phyloP scores from a whole-genome alignment of 2,113 vertebrate species.

The Varanus salvator region DNA sequence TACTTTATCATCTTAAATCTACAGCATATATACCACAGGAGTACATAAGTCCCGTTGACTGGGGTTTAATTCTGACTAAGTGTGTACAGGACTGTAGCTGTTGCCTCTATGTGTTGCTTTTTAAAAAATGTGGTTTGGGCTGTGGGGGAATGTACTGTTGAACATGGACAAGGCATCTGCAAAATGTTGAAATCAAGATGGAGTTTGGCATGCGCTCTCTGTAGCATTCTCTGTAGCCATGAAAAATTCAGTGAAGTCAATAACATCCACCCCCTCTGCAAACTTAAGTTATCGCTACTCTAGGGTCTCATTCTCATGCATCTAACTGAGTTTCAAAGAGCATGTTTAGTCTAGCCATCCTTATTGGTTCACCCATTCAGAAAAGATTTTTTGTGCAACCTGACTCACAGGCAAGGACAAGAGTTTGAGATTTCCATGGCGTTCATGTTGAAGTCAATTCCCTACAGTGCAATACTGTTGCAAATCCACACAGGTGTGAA shows the following conservation, averaged over 20 bases:
- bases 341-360: not conserved
- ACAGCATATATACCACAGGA: not conserved
- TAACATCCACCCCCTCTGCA: not conserved
- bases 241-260: not conserved
- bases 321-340: not conserved
- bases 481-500: not conserved
- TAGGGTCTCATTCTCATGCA: not conserved
- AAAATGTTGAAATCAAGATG: not conserved
- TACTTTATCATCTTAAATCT: not conserved
- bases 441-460: not conserved
- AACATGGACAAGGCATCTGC: not conserved
- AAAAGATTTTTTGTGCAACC: not conserved
- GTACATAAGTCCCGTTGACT: not conserved
- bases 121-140: not conserved
- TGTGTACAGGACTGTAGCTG: not conserved
- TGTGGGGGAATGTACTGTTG: not conserved
- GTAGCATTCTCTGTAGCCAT: not conserved
- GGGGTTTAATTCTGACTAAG: not conserved
- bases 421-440: not conserved
- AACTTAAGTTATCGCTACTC: too few species aligned
- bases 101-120: not conserved
- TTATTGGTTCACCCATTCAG: too few species aligned
- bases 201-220: not conserved
- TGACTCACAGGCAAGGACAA: not conserved
- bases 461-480: not conserved